Base-by-base conservation (phyloP, 2,888 invertebrate species). In the Isotomurus palustris region DNA sequence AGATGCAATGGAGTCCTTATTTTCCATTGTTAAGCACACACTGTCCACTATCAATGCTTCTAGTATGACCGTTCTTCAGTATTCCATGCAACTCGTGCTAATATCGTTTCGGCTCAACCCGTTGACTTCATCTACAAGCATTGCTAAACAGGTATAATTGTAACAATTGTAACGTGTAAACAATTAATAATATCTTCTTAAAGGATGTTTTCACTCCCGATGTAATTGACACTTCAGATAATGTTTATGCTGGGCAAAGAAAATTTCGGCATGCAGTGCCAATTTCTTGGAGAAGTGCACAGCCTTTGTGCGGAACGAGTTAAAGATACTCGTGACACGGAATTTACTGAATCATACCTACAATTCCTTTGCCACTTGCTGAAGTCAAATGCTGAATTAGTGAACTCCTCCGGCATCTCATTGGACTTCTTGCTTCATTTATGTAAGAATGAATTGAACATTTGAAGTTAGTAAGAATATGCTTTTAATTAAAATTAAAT, bases 261-360 rank as follows among this genome's bases (percentile, higher is more conserved):
- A 45, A 62, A 67, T 52, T 43, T 66, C 24, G 52, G 51, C 3
- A 61, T 60, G 21, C 67, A 69, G 49, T 61, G 64, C 28, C 69
- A 63, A 14, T 67, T 69, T 52, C 44, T 69, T 1, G 48, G 59
- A 10, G 61, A 67, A 58, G 67, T 69, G 44, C 69, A 62, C 28
- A 48, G 54, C 35, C 40, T 61, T 10, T 58, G 64, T 50, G 47
- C 57, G 14, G 64, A 66, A 12, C 54, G 63, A 28, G 44, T 69
- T 10, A 62, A 63, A 32, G 56, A 64, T 41, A 60, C 59, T 22
- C 49, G 67, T 22, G 67, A 69, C 36, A 56, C 60, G 17, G 69
- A 69, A 43, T 69, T 69, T 55, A 62, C 65, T 3, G 69, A 69
- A 56, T 62, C 68, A 14, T 69, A 69, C 53, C 60, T 66, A 41